A percentile compares a stretch with the other conserved stretches of the same genome.
Evolutionary conservation across 2,113 vertebrate species (phyloP).

Genomic region (Promerops cafer): DNA sequence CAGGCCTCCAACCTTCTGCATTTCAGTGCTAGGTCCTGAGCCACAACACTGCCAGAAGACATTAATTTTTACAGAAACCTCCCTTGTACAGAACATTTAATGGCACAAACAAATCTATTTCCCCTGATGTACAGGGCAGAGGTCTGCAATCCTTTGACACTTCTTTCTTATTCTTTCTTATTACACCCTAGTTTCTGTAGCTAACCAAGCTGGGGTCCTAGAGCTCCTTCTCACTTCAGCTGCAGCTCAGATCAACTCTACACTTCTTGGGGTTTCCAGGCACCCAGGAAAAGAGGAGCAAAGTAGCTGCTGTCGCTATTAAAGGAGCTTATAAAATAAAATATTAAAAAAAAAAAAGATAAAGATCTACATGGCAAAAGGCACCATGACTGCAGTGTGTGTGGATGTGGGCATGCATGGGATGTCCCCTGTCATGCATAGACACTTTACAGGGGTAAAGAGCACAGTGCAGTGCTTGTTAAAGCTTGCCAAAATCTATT

Average conservation of each 20-base stretch:
- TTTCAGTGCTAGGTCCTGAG: not conserved
- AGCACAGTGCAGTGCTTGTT: not conserved
- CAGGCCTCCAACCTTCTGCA: not conserved
- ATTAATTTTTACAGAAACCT: not conserved
- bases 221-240: not conserved
- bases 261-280: not conserved
- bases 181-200: not conserved
- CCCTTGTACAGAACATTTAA: not conserved
- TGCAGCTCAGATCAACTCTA: not conserved
- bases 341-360: not conserved
- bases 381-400: not conserved
- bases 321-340: not conserved
- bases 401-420: not conserved
- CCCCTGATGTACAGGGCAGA: not conserved
- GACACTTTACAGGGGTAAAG: not conserved
- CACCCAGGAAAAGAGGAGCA: not conserved
- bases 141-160: not conserved
- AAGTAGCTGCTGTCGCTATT: not conserved
- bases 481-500: not conserved
- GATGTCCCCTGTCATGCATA: not conserved
- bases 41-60: not conserved
- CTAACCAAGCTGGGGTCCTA: not conserved
- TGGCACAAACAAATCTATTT: not conserved
- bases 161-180: not conserved
- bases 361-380: not conserved